These are phyloP conservation scores for Sapajus apella DNA, from an alignment of 2,113 vertebrate species.

Conservation along the genomic window DNA sequence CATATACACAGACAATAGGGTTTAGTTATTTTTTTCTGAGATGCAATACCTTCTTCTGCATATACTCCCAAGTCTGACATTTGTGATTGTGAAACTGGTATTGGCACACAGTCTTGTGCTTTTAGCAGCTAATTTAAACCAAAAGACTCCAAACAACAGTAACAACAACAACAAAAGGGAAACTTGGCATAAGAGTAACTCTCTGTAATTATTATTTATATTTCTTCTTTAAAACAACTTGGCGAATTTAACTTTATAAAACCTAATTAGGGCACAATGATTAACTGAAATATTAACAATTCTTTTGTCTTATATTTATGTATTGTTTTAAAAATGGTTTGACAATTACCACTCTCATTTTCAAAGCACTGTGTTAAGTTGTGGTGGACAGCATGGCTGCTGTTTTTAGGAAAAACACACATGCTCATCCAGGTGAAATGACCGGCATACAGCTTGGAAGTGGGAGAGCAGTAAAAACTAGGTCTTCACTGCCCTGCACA, in stretches of 20 bases:
- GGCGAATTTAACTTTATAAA: conserved; percentile 5
- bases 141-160: background rate
- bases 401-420: background rate
- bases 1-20: background rate
- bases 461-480: background rate
- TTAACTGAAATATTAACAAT: conserved; percentile 4
- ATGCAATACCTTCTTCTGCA: background rate
- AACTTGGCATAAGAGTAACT: background rate
- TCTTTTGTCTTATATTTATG: background rate
- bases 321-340: background rate
- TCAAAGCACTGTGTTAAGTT: background rate
- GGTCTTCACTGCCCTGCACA: background rate
- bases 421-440: background rate
- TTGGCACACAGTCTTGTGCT: background rate
- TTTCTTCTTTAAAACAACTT: background rate
- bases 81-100: background rate
- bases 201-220: background rate
- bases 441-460: background rate
- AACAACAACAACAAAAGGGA: background rate
- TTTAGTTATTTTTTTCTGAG: background rate
- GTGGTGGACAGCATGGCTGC: background rate
- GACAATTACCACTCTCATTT: background rate
- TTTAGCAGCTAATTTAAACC: background rate
- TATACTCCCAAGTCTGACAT: background rate
- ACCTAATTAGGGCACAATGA: background rate